Percentiles rank a stretch among this genome's conserved stretches.
Evolutionary conservation across 2,797 vertebrate genomes (phyloP).

Genomic region (Gymnodraco acuticeps): DNA sequence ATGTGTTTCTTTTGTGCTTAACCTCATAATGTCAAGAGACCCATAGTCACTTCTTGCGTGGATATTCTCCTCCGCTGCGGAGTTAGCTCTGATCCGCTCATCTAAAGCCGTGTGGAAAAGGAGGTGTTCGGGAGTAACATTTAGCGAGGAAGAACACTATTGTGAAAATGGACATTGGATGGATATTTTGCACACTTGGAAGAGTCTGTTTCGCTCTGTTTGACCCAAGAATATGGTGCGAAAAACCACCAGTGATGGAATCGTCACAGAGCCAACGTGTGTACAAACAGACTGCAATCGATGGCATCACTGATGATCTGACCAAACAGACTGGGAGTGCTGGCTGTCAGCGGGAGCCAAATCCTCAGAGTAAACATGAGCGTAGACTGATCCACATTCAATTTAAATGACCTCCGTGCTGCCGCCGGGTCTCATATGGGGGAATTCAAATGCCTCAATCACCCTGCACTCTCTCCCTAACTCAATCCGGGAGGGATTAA

Average conservation of each 20-base stretch:
- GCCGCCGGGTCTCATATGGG: conserved; percentile 45
- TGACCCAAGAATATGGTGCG: neutral
- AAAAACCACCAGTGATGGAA: conserved; percentile 15
- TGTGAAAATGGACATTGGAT: conserved; percentile 51
- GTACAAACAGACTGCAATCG: conserved; percentile 55
- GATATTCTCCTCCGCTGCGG: conserved; percentile 65
- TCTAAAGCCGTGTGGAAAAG: conserved; percentile 48
- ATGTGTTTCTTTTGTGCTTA: conserved; percentile 84
- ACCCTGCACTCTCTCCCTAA: conserved; percentile 59
- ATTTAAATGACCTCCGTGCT: conserved; percentile 77
- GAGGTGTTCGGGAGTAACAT: conserved; percentile 22
- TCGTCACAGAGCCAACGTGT: conserved; percentile 3
- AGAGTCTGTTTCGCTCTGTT: neutral
- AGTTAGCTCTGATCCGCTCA: conserved; percentile 54
- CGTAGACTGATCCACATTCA: conserved; percentile 70
- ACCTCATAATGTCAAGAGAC: conserved; percentile 87
- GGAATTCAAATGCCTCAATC: conserved; percentile 76
- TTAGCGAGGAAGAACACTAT: conserved; percentile 15
- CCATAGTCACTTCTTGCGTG: conserved; percentile 75
- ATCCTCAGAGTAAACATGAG: conserved; percentile 74
- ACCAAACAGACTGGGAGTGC: conserved; percentile 61
- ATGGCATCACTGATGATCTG: conserved; percentile 62
- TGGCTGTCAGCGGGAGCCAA: conserved; percentile 60
- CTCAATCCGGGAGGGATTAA: conserved; percentile 81
- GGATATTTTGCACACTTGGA: conserved; percentile 24